These are phyloP conservation scores for Nothocercus nigrocapillus DNA, from an alignment of 2,113 vertebrate genomes.

Conservation along the genomic window DNA sequence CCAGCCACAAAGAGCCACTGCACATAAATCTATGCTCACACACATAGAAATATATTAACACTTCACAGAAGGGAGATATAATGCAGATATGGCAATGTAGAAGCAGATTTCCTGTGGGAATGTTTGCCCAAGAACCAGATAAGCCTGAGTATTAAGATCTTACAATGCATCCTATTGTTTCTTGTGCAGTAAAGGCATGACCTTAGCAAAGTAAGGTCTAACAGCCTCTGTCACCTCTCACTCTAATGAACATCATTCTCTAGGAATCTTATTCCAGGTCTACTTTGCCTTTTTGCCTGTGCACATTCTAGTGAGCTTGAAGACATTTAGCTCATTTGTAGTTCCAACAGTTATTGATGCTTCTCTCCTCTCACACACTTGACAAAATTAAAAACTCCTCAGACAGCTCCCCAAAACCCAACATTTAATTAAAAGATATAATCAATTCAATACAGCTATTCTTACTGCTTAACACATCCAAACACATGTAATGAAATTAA, in stretches of 20 bases:
- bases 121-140: neutral
- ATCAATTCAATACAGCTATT: neutral
- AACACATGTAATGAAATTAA: neutral
- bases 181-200: neutral
- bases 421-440: constrained; percentile 1
- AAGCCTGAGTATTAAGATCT: neutral
- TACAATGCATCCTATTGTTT: neutral
- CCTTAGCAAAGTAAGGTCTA: neutral
- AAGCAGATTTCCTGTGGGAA: neutral
- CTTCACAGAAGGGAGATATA: neutral
- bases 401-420: neutral
- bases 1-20: neutral
- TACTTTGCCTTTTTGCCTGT: neutral
- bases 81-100: neutral
- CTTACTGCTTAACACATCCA: neutral
- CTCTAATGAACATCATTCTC: neutral
- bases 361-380: neutral
- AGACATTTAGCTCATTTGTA: neutral
- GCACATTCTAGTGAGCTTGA: neutral
- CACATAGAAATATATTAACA: accelerated
- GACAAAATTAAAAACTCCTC: constrained; percentile 21
- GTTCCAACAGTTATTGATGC: neutral
- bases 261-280: neutral
- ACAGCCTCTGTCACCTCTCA: neutral
- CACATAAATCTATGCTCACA: accelerated